phyloP scores from a whole-genome alignment of 1,140 invertebrate genomes.

The Drosophila tani region DNA sequence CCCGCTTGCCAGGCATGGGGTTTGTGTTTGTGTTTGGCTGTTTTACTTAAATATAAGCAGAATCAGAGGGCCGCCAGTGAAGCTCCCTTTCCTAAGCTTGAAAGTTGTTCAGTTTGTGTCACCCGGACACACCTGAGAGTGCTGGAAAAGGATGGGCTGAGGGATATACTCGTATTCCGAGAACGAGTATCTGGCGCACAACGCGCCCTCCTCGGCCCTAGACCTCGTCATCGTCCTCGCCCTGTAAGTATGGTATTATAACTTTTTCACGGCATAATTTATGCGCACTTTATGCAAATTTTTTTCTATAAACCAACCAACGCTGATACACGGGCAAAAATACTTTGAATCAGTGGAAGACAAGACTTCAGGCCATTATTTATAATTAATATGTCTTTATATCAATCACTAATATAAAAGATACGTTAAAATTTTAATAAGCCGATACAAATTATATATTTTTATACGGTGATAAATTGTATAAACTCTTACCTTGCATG shows the following conservation, averaged over 20 bases:
- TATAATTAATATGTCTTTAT: too few species aligned
- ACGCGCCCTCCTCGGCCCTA: constrained; percentile 2
- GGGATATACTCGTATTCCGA: constrained; percentile 16
- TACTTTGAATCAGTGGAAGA: not conserved
- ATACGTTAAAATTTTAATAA: too few species aligned
- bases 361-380: not conserved
- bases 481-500: too few species aligned
- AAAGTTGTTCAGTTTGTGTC: constrained; percentile 64
- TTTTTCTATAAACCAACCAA: constrained; percentile 53
- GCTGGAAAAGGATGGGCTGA: constrained; percentile 44
- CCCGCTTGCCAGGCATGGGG: constrained; percentile 39
- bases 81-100: constrained; percentile 7
- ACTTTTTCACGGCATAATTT: constrained; percentile 65
- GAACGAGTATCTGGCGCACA: constrained; percentile 40
- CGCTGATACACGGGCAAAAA: not conserved
- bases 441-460: too few species aligned
- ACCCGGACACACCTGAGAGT: constrained; percentile 60
- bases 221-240: constrained; percentile 37
- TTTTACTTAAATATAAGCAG: constrained; percentile 53
- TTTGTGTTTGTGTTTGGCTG: constrained; percentile 37
- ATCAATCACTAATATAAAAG: too few species aligned
- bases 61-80: constrained; percentile 11
- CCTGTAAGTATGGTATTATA: constrained; percentile 68
- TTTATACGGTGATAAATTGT: too few species aligned
- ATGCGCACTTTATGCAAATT: constrained; percentile 69